A percentile compares a stretch with the other conserved stretches of the same genome.
Evolutionary conservation across 2,888 invertebrate species (phyloP).

Genomic region (Diarsia dahlii): DNA sequence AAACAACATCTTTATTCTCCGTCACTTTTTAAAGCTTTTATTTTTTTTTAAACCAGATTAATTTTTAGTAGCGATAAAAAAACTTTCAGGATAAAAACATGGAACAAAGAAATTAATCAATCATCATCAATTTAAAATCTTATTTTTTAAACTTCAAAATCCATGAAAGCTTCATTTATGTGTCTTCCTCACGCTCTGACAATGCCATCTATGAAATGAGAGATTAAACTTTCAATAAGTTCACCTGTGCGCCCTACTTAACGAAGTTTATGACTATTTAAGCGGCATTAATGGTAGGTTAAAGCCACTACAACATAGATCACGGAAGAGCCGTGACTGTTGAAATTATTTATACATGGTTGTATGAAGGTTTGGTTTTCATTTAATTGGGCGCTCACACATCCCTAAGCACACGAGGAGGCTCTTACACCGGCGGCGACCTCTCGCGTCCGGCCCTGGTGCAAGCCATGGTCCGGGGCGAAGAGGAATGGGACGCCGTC

Average conservation of each 20-base stretch:
- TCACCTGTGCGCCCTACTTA: slow-evolving; percentile 10
- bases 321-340: background rate
- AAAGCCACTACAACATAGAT: slow-evolving; percentile 1
- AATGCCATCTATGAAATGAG: slow-evolving; percentile 25
- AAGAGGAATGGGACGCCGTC: too few species aligned
- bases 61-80: background rate
- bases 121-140: too few species aligned
- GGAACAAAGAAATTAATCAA: too few species aligned
- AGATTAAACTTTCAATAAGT: slow-evolving; percentile 37
- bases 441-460: too few species aligned
- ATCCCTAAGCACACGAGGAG: too few species aligned
- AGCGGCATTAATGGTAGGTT: slow-evolving; percentile 27
- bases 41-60: background rate
- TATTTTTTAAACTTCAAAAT: too few species aligned
- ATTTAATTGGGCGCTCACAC: too few species aligned
- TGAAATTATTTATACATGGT: too few species aligned
- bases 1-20: slow-evolving; percentile 1
- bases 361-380: too few species aligned
- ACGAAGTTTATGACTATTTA: slow-evolving; percentile 26
- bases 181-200: background rate
- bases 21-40: background rate
- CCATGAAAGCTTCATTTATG: too few species aligned
- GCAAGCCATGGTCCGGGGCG: too few species aligned
- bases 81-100: background rate
- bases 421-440: too few species aligned